Evolutionary conservation across 2,888 invertebrate genomes (phyloP).

Genomic region (Agrilus mali): DNA sequence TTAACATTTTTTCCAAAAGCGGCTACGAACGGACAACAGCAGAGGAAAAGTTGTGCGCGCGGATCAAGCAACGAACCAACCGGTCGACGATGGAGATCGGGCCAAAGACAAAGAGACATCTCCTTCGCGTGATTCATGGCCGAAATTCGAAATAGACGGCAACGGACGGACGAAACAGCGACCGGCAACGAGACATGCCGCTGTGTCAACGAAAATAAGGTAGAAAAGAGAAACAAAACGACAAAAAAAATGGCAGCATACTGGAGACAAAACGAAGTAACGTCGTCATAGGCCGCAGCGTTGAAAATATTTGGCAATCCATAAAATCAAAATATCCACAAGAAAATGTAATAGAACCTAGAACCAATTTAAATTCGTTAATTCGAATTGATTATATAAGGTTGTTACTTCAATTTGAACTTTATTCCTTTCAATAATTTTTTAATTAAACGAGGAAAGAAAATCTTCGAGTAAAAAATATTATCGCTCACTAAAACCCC

Average conservation of each 20-base stretch:
- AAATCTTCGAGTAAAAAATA: too few species aligned
- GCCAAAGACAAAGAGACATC: background rate
- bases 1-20: background rate
- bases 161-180: background rate
- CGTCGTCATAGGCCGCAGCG: too few species aligned
- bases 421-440: too few species aligned
- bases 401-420: too few species aligned
- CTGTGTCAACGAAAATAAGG: background rate
- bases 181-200: background rate
- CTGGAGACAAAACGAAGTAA: too few species aligned
- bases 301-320: too few species aligned
- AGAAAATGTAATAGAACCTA: too few species aligned
- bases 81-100: background rate
- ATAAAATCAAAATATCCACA: too few species aligned
- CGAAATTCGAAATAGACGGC: slow-evolving; percentile 24
- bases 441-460: too few species aligned
- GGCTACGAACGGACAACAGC: background rate
- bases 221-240: background rate
- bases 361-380: too few species aligned
- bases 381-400: too few species aligned
- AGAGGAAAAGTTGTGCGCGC: background rate
- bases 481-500: too few species aligned
- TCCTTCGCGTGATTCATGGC: slow-evolving; percentile 23
- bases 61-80: background rate
- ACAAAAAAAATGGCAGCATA: background rate